Conservation (phyloP, 2,113 vertebrate genomes). For the Orientallactaga bullata region DNA sequence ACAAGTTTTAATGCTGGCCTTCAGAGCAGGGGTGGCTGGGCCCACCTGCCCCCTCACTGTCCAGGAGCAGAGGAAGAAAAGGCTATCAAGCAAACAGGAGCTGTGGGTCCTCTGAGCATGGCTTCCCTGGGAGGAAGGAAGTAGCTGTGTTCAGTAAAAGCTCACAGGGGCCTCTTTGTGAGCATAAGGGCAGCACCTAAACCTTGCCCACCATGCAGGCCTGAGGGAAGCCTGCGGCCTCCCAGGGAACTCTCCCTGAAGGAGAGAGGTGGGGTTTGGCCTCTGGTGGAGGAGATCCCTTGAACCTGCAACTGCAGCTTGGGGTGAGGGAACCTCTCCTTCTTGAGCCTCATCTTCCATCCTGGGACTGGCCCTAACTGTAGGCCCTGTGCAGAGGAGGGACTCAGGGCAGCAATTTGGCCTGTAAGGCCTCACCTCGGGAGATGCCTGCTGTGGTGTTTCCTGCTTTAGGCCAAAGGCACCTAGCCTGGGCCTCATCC, state of each 20-base stretch:
- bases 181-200: accelerated
- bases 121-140: too few species aligned
- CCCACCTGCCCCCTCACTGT: accelerated
- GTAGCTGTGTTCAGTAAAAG: accelerated
- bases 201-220: neutral
- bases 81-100: accelerated
- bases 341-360: neutral
- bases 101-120: accelerated
- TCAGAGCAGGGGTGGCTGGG: accelerated
- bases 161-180: neutral
- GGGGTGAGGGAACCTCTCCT: neutral
- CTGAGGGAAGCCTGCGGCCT: neutral
- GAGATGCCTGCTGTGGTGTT: accelerated
- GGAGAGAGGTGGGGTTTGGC: neutral
- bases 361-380: neutral
- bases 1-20: neutral
- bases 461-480: neutral
- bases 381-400: neutral
- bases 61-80: neutral
- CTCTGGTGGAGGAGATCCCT: neutral
- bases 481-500: neutral
- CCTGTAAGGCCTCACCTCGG: neutral
- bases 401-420: neutral
- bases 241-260: neutral
- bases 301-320: neutral